Base-by-base conservation (phyloP, 1,140 invertebrate genomes). In the Colletes latitarsis region DNA sequence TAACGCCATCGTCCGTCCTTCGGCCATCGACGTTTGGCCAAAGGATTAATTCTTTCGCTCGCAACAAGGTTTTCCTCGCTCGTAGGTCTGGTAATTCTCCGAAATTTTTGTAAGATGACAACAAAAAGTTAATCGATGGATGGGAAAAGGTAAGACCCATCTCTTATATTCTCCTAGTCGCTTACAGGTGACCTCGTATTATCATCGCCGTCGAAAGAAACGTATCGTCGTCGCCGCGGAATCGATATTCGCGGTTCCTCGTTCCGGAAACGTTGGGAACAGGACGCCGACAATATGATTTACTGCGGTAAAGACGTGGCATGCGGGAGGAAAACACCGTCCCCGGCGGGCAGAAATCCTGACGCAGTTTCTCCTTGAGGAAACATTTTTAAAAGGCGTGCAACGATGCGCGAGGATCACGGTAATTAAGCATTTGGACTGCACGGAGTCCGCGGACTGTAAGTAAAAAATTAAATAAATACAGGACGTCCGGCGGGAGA, bases 401-500 rank as follows among this genome's bases (percentile, higher is more conserved):
- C 82, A 82, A 58, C 75, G 78, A 60, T 68, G 84, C 74, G 74
- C 62, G 82, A 5, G 81, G 57, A 72, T 81, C 58, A 73, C 86
- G 86, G 78, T 86, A 88, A 89, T 88, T 89, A 89, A 89, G 84
- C 84, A 89, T 87, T 75, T 82, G 52, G 77, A 46, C 52, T 84
- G 74, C 72, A 62, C 74, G 49, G 69, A 57, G 79, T 88, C 80
- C 76, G 69, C 80, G 84, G 86, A 77, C 82, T 43, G 55, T 49
- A 58, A 79, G 84, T 82, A 82, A 89, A 82, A 88, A 89, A 88
- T 84, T 88, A 87, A 89, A 89, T 86, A 88, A 88, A 88, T 88
- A 87, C 55, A 76, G 66, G 53, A 77, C 52, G 19, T 66, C 58
- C 66, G 64, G 74, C 57, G 62, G 10, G 30, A 21, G 53, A 52